Evolutionary conservation across 2,888 invertebrate species (phyloP).

Genomic region (Orthonevra nobilis): DNA sequence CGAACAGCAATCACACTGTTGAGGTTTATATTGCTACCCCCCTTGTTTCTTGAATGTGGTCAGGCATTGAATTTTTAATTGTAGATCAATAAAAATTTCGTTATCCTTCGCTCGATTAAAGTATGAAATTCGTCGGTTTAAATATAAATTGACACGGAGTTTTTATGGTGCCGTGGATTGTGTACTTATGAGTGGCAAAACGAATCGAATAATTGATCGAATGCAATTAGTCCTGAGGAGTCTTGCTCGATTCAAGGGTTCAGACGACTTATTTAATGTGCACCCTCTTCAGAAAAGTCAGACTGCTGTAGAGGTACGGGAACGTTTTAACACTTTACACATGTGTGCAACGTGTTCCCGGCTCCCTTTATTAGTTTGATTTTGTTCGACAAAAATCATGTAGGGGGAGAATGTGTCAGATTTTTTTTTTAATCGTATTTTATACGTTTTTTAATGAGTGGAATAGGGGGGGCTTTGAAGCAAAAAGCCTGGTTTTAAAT

Average conservation of each 20-base stretch:
- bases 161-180: no score
- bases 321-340: slow-evolving; percentile 56
- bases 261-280: slow-evolving; percentile 42
- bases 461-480: not conserved
- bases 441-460: slow-evolving; percentile 36
- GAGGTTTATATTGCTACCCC: not conserved
- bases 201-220: slow-evolving; percentile 62
- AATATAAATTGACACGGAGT: slow-evolving; percentile 53
- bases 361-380: slow-evolving; percentile 46
- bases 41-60: slow-evolving; percentile 23
- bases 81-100: slow-evolving; percentile 41
- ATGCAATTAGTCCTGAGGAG: slow-evolving; percentile 61
- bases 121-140: slow-evolving; percentile 62
- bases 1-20: not conserved
- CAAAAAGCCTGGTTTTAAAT: slow-evolving; percentile 33
- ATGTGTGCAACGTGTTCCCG: slow-evolving; percentile 36
- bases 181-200: slow-evolving; percentile 47
- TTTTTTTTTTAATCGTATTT: slow-evolving; percentile 1
- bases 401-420: slow-evolving; percentile 23
- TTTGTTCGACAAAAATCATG: slow-evolving; percentile 8
- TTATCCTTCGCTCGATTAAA: slow-evolving; percentile 38
- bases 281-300: slow-evolving; percentile 31
- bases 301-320: not conserved
- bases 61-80: slow-evolving; percentile 59
- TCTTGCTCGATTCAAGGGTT: slow-evolving; percentile 34